A percentile compares a stretch with the other conserved stretches of the same genome.
phyloP scores from a whole-genome alignment of 1,140 invertebrate genomes.

The Rhizoglyphus robini region DNA sequence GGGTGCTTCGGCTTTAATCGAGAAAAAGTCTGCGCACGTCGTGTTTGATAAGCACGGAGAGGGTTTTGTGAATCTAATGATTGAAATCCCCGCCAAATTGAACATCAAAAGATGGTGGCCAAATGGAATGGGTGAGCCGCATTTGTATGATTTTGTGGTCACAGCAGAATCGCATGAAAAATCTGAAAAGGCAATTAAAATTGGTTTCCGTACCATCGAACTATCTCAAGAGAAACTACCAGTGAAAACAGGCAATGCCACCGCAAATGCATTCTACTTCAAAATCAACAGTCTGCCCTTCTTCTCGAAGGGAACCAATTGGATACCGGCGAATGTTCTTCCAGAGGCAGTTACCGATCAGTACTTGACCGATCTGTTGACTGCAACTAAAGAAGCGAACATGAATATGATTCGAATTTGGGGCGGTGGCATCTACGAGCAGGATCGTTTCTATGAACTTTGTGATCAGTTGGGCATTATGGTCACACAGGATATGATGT shows the following conservation, averaged over 20 bases:
- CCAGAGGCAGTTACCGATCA: slow-evolving; percentile 52
- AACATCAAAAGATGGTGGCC: background rate
- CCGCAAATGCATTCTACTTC: slow-evolving; percentile 68
- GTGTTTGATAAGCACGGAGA: background rate
- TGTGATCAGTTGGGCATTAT: slow-evolving; percentile 35
- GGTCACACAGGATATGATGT: slow-evolving; percentile 69
- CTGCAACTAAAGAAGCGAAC: slow-evolving; percentile 56
- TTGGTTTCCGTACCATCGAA: slow-evolving; percentile 78
- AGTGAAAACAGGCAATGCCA: background rate
- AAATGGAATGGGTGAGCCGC: background rate
- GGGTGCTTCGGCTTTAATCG: background rate
- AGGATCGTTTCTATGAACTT: slow-evolving; percentile 47
- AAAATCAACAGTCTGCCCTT: slow-evolving; percentile 69
- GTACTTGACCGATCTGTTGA: slow-evolving; percentile 43
- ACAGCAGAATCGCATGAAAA: background rate
- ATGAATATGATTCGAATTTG: slow-evolving; percentile 93
- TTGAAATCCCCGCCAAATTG: background rate
- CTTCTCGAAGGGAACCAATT: slow-evolving; percentile 92
- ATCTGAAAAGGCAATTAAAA: slow-evolving; percentile 35
- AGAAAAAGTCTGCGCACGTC: background rate
- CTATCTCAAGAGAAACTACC: slow-evolving; percentile 34
- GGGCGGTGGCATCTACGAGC: slow-evolving; percentile 94
- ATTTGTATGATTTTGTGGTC: slow-evolving; percentile 9
- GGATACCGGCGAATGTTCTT: slow-evolving; percentile 76
- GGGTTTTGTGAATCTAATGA: background rate